A percentile compares a stretch with the other conserved stretches of the same genome.
Conservation (phyloP, 2,888 invertebrate species). For the Acronicta leporina region DNA sequence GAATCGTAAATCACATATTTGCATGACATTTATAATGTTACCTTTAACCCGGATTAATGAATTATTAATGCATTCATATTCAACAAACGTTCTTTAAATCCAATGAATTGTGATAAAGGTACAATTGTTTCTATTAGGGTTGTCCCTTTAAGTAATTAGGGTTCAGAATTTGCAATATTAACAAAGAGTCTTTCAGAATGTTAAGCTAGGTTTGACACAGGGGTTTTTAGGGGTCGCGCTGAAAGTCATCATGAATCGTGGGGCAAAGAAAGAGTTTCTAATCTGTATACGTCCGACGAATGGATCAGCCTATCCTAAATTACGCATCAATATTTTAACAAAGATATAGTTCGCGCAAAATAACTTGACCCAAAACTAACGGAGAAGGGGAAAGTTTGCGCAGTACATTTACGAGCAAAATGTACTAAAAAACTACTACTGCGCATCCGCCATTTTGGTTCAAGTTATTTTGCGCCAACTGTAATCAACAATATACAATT, state of each 20-base stretch:
- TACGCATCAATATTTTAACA: neutral
- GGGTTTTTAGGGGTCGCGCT: no score
- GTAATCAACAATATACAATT: no score
- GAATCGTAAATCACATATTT: conserved; percentile 31
- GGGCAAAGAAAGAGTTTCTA: no score
- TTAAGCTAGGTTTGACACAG: conserved; percentile 1
- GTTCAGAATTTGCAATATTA: conserved; percentile 1
- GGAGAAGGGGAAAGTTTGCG: no score
- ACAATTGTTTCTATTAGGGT: neutral
- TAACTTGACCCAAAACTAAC: no score
- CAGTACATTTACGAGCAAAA: no score
- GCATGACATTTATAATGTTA: conserved; percentile 38
- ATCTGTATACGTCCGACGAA: no score
- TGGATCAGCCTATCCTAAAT: neutral
- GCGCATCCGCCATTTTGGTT: no score
- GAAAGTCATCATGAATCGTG: no score
- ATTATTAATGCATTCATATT: conserved; percentile 24
- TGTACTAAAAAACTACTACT: no score
- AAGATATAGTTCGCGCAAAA: neutral
- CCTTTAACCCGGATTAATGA: conserved; percentile 19
- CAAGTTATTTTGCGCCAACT: no score
- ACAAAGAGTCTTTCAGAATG: conserved; percentile 21
- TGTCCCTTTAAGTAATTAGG: conserved; percentile 15
- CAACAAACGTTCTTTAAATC: conserved; percentile 9
- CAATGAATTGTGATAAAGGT: neutral